Percentiles rank a stretch among this genome's conserved stretches.
Evolutionary conservation across 2,113 vertebrate species (phyloP).

Genomic region (Salvelinus sp.): DNA sequence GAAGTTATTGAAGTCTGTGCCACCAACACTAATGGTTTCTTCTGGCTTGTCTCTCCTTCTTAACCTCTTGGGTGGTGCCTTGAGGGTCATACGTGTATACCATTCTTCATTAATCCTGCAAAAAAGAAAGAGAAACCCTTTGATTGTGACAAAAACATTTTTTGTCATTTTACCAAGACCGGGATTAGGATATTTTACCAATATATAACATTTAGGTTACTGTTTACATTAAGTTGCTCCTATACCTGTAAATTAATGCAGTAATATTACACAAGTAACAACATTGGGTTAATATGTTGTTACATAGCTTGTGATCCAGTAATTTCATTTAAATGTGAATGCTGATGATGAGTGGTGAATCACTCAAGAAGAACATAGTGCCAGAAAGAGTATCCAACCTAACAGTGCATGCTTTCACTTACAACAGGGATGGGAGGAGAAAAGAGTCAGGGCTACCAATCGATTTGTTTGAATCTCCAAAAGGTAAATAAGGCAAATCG

Average conservation of each 20-base stretch:
- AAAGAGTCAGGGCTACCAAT: neutral
- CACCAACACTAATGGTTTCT: neutral
- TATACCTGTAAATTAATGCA: no score
- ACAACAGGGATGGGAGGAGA: no score
- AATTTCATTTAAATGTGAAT: no score
- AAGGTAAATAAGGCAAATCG: slow-evolving; percentile 8
- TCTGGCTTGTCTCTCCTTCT: slow-evolving; percentile 37
- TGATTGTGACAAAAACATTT: no score
- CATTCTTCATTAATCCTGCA: slow-evolving; percentile 63
- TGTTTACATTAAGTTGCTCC: no score
- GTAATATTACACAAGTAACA: no score
- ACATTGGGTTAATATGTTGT: no score
- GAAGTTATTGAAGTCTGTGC: neutral
- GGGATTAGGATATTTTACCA: no score
- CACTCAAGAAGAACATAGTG: neutral
- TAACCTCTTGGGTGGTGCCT: slow-evolving; percentile 22
- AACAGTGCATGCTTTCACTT: neutral
- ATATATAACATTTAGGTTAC: no score
- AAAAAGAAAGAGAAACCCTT: slow-evolving; percentile 3
- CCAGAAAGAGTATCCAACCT: neutral
- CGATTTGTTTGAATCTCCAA: slow-evolving; percentile 9
- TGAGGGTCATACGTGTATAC: slow-evolving; percentile 30
- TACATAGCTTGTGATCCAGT: no score
- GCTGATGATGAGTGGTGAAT: no score
- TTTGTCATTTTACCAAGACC: no score